Evolutionary conservation across 2,113 vertebrate genomes (phyloP).

Genomic region (Menura novaehollandiae): DNA sequence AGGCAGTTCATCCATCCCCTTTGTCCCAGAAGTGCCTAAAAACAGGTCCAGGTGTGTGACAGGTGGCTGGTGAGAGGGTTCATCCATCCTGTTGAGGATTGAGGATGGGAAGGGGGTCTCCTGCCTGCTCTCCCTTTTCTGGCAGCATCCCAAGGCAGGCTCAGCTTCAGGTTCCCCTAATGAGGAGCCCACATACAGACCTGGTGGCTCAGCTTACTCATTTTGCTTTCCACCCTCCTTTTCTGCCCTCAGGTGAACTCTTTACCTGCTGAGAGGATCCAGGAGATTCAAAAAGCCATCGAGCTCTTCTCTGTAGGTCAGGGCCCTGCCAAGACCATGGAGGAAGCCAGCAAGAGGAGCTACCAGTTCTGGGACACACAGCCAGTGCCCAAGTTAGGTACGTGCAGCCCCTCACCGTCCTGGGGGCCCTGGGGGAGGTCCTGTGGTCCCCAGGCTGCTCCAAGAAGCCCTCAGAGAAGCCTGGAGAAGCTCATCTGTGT

Average conservation of each 20-base stretch:
- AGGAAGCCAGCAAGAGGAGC: conserved; percentile 95
- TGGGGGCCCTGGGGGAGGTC: background rate
- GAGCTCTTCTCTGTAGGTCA: conserved; percentile 96
- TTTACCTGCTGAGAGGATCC: conserved; percentile 93
- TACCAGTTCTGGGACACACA: conserved; percentile 99
- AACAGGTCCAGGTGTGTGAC: background rate
- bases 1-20: background rate
- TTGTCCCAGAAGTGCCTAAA: background rate
- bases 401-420: background rate
- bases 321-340: conserved; percentile 98
- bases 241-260: conserved; percentile 85
- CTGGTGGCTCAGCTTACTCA: background rate
- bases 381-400: conserved; percentile 96
- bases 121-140: background rate
- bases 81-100: background rate
- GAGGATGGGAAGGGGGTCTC: background rate
- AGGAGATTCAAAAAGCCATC: conserved; percentile 99
- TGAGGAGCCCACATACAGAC: background rate
- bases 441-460: background rate
- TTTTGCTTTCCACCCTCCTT: background rate
- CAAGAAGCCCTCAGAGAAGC: background rate
- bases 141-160: background rate
- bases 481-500: background rate
- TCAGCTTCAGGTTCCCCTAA: background rate
- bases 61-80: background rate